A percentile compares a stretch with the other conserved stretches of the same genome.
Conservation (phyloP, 2,888 invertebrate species). For the Homarus gammarus region DNA sequence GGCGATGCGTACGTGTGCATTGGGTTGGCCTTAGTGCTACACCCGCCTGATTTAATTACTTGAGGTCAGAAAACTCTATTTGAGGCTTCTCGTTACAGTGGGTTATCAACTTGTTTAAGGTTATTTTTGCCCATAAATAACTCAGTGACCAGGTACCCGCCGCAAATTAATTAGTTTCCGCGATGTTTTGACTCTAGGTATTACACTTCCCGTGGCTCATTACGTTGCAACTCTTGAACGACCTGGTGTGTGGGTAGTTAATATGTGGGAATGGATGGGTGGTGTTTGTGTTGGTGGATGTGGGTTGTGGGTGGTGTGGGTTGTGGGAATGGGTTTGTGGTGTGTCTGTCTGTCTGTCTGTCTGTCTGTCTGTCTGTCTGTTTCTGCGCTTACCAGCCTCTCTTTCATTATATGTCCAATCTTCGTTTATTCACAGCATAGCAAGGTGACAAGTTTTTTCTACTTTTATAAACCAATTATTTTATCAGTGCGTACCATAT, state of each 20-base stretch:
- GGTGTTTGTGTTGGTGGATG: conserved; percentile 13
- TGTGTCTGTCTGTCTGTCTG: too few relatives aligned
- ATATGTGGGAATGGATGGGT: neutral
- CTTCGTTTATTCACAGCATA: too few relatives aligned
- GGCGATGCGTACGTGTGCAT: too few relatives aligned
- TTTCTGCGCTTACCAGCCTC: too few relatives aligned
- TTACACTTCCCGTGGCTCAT: conserved; percentile 9
- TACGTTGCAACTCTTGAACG: neutral
- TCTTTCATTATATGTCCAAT: too few relatives aligned
- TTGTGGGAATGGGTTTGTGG: too few relatives aligned
- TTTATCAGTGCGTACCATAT: too few relatives aligned
- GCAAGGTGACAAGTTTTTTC: too few relatives aligned
- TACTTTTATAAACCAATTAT: too few relatives aligned
- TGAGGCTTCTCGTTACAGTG: conserved; percentile 27
- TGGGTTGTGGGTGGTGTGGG: too few relatives aligned
- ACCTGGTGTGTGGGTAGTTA: neutral
- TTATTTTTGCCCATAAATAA: conserved; percentile 40
- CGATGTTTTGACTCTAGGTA: conserved; percentile 23
- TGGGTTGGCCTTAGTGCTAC: too few relatives aligned
- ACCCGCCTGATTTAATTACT: conserved; percentile 26
- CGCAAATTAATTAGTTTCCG: conserved; percentile 46
- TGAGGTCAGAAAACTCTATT: conserved; percentile 7
- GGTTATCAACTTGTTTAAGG: conserved; percentile 48
- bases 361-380: too few relatives aligned
- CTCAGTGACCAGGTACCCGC: conserved; percentile 41